Conservation (phyloP, 2,113 vertebrate genomes). For the Cepphus grylle region DNA sequence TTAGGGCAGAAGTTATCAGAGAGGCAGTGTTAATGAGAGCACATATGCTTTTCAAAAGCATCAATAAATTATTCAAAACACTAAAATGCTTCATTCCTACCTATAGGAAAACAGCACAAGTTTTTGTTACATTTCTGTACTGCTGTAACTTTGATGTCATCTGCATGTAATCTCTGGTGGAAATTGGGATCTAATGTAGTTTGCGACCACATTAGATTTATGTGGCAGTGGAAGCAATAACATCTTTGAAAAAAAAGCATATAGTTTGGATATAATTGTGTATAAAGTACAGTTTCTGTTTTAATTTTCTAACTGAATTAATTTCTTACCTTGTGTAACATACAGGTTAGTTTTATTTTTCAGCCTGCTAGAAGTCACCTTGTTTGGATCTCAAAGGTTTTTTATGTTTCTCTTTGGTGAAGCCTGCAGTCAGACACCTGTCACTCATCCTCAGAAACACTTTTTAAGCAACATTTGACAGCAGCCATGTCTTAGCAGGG, state of each 20-base stretch:
- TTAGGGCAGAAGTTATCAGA: neutral
- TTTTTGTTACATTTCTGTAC: neutral
- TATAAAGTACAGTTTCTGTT: neutral
- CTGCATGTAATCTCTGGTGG: neutral
- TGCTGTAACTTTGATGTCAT: neutral
- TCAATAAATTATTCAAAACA: slow-evolving; percentile 57
- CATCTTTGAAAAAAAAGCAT: neutral
- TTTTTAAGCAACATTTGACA: neutral
- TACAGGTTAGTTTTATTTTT: neutral
- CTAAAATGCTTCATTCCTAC: slow-evolving; percentile 21
- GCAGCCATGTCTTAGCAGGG: neutral
- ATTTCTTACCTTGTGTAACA: neutral
- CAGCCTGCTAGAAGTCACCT: neutral
- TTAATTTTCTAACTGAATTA: neutral
- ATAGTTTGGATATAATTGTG: neutral
- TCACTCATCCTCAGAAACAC: neutral
- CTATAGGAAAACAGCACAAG: neutral
- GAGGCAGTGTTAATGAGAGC: slow-evolving; percentile 37
- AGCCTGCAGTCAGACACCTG: neutral
- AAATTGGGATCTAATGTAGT: neutral
- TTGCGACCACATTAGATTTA: neutral
- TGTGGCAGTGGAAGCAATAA: neutral
- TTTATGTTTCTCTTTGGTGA: neutral
- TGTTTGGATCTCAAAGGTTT: neutral
- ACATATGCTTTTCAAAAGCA: slow-evolving; percentile 44